A percentile compares a stretch with the other conserved stretches of the same genome.
These are phyloP conservation scores for Xenus cinereus DNA, from an alignment of 2,113 vertebrate species.

Conservation along the genomic window DNA sequence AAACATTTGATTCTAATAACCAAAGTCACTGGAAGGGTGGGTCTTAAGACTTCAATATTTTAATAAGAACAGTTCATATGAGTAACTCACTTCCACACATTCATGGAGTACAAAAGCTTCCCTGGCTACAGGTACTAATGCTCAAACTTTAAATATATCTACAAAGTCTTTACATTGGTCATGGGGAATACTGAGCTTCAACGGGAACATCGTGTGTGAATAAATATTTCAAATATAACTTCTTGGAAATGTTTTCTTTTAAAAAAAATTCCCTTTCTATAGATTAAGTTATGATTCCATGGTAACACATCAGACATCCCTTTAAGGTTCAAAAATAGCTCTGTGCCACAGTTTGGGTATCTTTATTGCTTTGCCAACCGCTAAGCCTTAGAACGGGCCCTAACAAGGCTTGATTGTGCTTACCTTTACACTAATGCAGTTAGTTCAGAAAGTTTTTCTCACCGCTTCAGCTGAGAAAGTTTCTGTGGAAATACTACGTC, in stretches of 20 bases:
- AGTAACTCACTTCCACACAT: neutral
- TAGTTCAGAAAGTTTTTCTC: neutral
- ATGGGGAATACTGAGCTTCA: neutral
- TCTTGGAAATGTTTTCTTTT: neutral
- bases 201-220: neutral
- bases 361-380: neutral
- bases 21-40: neutral
- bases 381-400: neutral
- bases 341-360: neutral
- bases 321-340: neutral
- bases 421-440: neutral
- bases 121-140: neutral
- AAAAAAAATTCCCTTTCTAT: conserved; percentile 23
- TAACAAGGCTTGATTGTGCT: neutral
- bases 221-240: conserved; percentile 50
- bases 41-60: neutral
- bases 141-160: conserved; percentile 31
- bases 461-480: neutral
- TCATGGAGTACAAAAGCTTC: neutral
- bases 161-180: neutral
- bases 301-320: neutral
- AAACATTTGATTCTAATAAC: accelerated
- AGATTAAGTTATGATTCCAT: neutral
- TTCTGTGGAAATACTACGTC: neutral
- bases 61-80: conserved; percentile 28